Base-by-base conservation (phyloP, 2,888 invertebrate species). In the Ormyrus thymus region DNA sequence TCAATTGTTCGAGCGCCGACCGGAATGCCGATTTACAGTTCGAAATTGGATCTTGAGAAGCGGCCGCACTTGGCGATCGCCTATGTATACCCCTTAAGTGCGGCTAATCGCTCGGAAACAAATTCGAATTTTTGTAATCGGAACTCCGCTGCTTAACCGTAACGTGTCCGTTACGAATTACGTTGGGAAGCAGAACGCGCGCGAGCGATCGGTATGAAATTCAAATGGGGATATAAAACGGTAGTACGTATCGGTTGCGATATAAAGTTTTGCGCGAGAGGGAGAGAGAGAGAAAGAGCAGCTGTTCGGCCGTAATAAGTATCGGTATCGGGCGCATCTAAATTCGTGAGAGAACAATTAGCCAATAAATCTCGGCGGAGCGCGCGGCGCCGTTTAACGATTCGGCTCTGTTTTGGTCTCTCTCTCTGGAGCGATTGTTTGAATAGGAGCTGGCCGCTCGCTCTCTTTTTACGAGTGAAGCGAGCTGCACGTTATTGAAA, bases 331-430 rank as follows among this genome's bases (percentile, higher is more conserved):
- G 29, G 7, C 11, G 53, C 6, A 73, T 74, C 65, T 58, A 48
- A 74, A 65, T 74, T 65, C 73, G 62, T 65, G 53, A 55, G 55
- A 6, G 61, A 65, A 65, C 65, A 74, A 65, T 64, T 74, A 65
- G 73, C 64, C 65, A 56, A 74, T 65, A 74, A 74, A 74, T 74
- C 65, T 74, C n/a, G 13, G 8, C 4, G 53, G 46, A n/a, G 53
- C 51, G 66, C 13, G 13, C 62, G 65, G 51, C 53, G 45, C 56
- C 5, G 11, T 61, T 58, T 50, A 61, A 55, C 62, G 62, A 53
- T 72, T 72, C 72, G 53, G 51, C 61, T 45, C 56, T 58, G 13
- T 50, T 74, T 65, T 72, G 46, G 62, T 51, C 29, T 29, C 29
- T 29, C 29, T 29, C 29, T 29, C 29, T 29, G 15, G 62, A 53